phyloP scores from a whole-genome alignment of 2,888 invertebrate species.

The Leucophora obtusa region DNA sequence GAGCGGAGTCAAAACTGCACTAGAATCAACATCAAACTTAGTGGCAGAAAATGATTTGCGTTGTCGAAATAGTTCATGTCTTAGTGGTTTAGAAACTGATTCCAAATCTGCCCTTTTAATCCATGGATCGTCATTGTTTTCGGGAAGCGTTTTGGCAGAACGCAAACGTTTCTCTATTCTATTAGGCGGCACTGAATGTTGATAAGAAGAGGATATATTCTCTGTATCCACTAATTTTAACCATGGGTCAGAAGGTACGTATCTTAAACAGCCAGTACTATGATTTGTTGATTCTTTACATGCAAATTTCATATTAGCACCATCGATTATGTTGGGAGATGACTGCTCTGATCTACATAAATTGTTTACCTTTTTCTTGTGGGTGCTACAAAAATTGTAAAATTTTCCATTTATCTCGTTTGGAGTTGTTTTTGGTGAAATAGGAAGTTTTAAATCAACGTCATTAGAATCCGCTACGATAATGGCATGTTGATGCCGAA shows the following conservation, averaged over 20 bases:
- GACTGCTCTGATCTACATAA: slow-evolving; percentile 77
- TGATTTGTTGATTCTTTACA: slow-evolving; percentile 71
- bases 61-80: slow-evolving; percentile 68
- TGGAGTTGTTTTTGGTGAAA: slow-evolving; percentile 24
- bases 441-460: slow-evolving; percentile 70
- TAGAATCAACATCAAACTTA: slow-evolving; percentile 67
- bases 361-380: slow-evolving; percentile 48
- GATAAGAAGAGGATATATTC: slow-evolving; percentile 18
- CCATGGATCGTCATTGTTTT: slow-evolving; percentile 72
- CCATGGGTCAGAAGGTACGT: slow-evolving; percentile 78
- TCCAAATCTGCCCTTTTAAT: slow-evolving; percentile 68
- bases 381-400: slow-evolving; percentile 19
- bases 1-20: background rate
- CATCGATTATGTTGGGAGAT: slow-evolving; percentile 75
- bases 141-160: background rate
- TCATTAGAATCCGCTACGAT: slow-evolving; percentile 71
- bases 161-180: background rate
- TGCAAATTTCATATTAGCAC: slow-evolving; percentile 70
- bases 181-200: slow-evolving; percentile 2
- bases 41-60: slow-evolving; percentile 71
- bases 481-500: slow-evolving; percentile 71
- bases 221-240: slow-evolving; percentile 72
- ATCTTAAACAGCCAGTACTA: slow-evolving; percentile 75
- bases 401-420: background rate
- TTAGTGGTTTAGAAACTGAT: slow-evolving; percentile 55